These are phyloP conservation scores for Hiodon tergisus DNA, from an alignment of 2,113 vertebrate genomes.

Conservation along the genomic window DNA sequence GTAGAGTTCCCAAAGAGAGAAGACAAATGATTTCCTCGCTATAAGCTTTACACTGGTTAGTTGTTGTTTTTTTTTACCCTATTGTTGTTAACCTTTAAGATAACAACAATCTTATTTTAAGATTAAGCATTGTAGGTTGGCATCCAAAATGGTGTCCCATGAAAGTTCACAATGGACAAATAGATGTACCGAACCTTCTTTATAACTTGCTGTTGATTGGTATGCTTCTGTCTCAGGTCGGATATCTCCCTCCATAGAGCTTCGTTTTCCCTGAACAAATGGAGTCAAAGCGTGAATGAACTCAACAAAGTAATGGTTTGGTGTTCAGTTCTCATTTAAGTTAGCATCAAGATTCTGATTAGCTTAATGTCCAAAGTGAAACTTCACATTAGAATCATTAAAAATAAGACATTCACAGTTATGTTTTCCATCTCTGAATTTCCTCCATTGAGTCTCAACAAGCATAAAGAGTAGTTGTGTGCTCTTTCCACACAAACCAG, in stretches of 20 bases:
- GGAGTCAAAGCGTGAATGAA: not conserved
- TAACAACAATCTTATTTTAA: not conserved
- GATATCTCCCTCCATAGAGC: conserved; percentile 90
- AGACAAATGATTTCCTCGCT: too few species aligned
- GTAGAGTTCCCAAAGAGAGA: too few species aligned
- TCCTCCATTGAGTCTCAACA: too few species aligned
- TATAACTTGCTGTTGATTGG: conserved; percentile 88
- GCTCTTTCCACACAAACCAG: not conserved
- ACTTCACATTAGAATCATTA: too few species aligned
- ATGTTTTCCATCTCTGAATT: too few species aligned
- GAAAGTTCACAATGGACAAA: not conserved
- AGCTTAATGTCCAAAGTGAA: too few species aligned
- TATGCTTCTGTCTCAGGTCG: conserved; percentile 86
- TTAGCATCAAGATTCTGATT: too few species aligned
- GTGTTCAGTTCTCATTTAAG: not conserved
- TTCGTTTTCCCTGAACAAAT: conserved; percentile 80
- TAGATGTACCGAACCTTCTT: conserved; percentile 69
- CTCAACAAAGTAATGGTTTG: not conserved
- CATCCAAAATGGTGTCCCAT: not conserved
- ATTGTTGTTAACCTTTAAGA: not conserved
- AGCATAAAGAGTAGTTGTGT: too few species aligned
- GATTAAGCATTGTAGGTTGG: not conserved
- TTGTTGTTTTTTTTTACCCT: too few species aligned
- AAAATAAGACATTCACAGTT: too few species aligned
- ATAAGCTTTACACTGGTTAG: too few species aligned